These are phyloP conservation scores for Vanessa tameamea DNA, from an alignment of 1,140 invertebrate species.

Conservation along the genomic window DNA sequence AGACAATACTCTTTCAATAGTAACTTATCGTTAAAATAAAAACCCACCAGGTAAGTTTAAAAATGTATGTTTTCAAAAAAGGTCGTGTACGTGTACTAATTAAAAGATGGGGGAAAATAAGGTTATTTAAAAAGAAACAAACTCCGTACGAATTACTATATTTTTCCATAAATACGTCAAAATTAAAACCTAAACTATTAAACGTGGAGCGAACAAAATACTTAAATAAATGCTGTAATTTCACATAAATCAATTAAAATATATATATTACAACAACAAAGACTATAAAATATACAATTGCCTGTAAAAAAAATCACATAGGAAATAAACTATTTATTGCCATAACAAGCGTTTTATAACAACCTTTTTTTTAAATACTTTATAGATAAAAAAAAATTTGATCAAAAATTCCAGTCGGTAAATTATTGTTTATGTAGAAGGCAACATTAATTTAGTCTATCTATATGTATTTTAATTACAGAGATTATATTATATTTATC, in stretches of 20 bases:
- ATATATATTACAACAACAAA: background rate
- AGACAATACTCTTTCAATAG: too few species aligned
- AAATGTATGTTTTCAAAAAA: too few species aligned
- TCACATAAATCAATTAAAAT: background rate
- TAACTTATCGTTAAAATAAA: too few species aligned
- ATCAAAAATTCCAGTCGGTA: background rate
- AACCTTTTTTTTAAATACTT: background rate
- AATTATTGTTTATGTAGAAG: conserved; percentile 8
- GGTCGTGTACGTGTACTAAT: too few species aligned
- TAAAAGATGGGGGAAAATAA: background rate
- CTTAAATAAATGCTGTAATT: conserved; percentile 18
- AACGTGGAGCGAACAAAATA: conserved; percentile 12
- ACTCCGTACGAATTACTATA: conserved; percentile 31
- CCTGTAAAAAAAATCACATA: background rate
- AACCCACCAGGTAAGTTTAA: too few species aligned
- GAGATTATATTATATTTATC: background rate
- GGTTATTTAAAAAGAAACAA: background rate
- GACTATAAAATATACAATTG: background rate
- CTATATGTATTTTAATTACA: background rate
- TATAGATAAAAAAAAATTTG: background rate
- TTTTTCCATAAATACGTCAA: conserved; percentile 42
- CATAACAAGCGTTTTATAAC: background rate
- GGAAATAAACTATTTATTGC: background rate
- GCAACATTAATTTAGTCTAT: background rate
- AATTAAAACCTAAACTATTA: conserved; percentile 43